Percentiles rank a stretch among this genome's conserved stretches.
Evolutionary conservation across 2,113 vertebrate species (phyloP).

Genomic region (Colossoma macropomum): DNA sequence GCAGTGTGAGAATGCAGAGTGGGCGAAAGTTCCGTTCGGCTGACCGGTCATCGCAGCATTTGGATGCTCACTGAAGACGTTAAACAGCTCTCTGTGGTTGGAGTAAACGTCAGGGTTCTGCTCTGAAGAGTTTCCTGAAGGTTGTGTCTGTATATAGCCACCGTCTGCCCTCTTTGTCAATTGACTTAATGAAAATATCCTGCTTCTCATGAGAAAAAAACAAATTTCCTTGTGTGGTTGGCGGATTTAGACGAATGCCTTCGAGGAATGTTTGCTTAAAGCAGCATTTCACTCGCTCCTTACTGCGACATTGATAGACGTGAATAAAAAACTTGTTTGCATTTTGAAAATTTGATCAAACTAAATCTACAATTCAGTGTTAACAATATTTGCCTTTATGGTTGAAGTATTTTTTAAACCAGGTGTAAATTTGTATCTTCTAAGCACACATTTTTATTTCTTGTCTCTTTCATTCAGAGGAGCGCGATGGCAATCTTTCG

Average conservation of each 20-base stretch:
- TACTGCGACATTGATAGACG: not conserved
- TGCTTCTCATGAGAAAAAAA: constrained; percentile 11
- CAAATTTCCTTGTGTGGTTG: not conserved
- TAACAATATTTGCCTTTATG: not conserved
- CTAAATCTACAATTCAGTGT: not conserved
- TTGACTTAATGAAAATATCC: constrained; percentile 24
- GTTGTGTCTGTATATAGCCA: not conserved
- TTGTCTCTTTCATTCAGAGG: constrained; percentile 71
- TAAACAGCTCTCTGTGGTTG: not conserved
- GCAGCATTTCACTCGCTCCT: not conserved
- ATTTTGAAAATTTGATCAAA: not conserved
- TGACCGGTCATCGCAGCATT: not conserved
- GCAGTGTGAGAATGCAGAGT: too few species aligned
- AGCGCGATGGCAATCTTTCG: constrained; percentile 85
- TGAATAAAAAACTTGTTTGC: not conserved
- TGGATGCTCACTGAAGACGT: not conserved
- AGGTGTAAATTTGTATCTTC: not conserved
- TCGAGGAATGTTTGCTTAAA: not conserved
- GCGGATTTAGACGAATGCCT: not conserved
- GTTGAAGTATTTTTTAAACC: not conserved
- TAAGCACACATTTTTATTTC: not conserved
- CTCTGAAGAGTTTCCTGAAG: not conserved
- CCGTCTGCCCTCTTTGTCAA: constrained; percentile 47
- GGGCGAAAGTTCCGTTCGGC: not conserved
- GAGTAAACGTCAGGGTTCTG: not conserved